Conservation (phyloP, 2,113 vertebrate genomes). For the Pica pica region DNA sequence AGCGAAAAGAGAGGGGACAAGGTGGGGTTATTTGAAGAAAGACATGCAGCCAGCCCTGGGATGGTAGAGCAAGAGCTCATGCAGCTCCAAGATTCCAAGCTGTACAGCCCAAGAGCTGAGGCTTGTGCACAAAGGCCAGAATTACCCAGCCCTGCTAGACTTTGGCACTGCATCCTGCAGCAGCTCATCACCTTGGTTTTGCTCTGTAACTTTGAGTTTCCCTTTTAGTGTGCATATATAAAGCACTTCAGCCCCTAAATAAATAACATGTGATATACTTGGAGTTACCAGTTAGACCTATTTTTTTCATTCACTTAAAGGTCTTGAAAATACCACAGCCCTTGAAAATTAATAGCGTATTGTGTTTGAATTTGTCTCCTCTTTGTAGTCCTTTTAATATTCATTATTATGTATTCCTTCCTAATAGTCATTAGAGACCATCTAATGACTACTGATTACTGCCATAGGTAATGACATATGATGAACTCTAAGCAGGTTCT, state of each 20-base stretch:
- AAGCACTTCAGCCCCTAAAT: not conserved
- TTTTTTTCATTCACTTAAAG: not conserved
- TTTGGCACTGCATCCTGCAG: not conserved
- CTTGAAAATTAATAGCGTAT: not conserved
- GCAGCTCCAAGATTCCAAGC: not conserved
- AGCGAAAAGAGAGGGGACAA: not conserved
- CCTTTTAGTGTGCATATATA: not conserved
- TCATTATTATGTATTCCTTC: too few relatives aligned
- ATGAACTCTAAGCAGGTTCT: not conserved
- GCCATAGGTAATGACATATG: not conserved
- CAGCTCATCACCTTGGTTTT: not conserved
- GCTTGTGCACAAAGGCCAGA: not conserved
- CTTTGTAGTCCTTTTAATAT: not conserved
- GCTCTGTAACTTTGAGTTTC: not conserved
- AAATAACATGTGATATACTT: not conserved
- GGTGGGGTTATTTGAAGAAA: not conserved
- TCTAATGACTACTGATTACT: not conserved
- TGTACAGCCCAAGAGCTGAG: not conserved
- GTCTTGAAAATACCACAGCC: not conserved
- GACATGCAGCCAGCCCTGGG: too few relatives aligned
- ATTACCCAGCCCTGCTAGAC: not conserved
- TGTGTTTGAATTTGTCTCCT: not conserved
- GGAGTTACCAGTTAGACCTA: not conserved
- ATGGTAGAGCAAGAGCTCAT: not conserved
- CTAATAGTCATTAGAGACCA: not conserved